Conservation (phyloP, 2,888 invertebrate genomes). For the Petrolisthes cinctipes region DNA sequence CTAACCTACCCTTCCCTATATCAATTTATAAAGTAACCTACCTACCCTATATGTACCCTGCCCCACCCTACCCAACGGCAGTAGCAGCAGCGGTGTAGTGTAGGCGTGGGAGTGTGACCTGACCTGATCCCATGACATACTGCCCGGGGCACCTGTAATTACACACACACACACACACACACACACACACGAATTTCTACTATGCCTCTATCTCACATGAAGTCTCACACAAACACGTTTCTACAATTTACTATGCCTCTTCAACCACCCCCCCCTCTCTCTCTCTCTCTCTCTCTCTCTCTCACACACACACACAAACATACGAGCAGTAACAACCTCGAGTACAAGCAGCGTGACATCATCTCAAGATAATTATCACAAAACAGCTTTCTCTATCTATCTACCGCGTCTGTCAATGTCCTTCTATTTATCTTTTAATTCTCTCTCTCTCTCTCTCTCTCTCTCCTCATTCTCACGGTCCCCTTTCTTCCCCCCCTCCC, state of each 20-base stretch:
- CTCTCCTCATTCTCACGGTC: not conserved
- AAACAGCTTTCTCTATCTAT: not conserved
- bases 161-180: constrained; percentile 10
- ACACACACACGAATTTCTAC: not conserved
- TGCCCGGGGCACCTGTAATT: constrained; percentile 18
- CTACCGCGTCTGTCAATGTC: not conserved
- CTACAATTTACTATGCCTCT: not conserved
- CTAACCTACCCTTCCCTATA: not conserved
- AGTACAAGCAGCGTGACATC: no score
- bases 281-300: not conserved
- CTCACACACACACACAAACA: not conserved
- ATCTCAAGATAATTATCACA: not conserved
- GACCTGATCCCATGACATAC: constrained; percentile 52
- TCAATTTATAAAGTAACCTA: not conserved
- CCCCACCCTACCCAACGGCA: not conserved
- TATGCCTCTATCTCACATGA: not conserved
- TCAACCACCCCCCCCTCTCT: not conserved
- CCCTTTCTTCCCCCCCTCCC: not conserved
- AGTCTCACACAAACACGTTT: not conserved
- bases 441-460: not conserved
- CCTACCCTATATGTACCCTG: not conserved
- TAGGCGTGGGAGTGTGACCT: constrained; percentile 53
- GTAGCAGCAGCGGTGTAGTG: not conserved
- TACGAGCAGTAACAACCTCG: not conserved
- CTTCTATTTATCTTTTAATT: not conserved